phyloP scores from a whole-genome alignment of 2,888 invertebrate genomes.

The Leucophora obtusa region DNA sequence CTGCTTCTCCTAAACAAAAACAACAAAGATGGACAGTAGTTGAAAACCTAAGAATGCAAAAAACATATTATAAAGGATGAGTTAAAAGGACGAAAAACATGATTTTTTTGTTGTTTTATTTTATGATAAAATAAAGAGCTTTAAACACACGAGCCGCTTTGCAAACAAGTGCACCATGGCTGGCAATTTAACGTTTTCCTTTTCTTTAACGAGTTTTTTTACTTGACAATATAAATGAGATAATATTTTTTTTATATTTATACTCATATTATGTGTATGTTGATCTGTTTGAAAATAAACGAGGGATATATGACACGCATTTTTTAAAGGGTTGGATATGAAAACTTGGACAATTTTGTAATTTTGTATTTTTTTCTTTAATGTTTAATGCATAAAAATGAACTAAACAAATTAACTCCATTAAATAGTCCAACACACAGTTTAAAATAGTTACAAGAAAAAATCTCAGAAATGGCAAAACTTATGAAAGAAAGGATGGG shows the following conservation, averaged over 20 bases:
- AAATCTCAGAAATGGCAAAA: neutral
- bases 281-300: constrained; percentile 36
- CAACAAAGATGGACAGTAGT: constrained; percentile 49
- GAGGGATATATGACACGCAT: constrained; percentile 71
- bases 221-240: constrained; percentile 57
- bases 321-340: constrained; percentile 31
- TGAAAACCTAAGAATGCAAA: constrained; percentile 29
- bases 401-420: constrained; percentile 47
- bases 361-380: constrained; percentile 27
- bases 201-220: neutral
- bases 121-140: constrained; percentile 44
- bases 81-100: constrained; percentile 56
- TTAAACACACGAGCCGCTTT: constrained; percentile 57
- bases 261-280: constrained; percentile 38
- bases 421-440: constrained; percentile 34
- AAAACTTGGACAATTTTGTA: neutral
- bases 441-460: constrained; percentile 16
- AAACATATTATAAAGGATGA: constrained; percentile 45
- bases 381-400: neutral
- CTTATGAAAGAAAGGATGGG: neutral
- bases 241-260: constrained; percentile 38
- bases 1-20: constrained; percentile 66
- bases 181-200: constrained; percentile 21
- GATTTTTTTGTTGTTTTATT: constrained; percentile 37
- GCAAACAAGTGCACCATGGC: constrained; percentile 48